Percentiles rank a stretch among this genome's conserved stretches.
Conservation (phyloP, 2,113 vertebrate genomes). For the Hemichromis elongatus region DNA sequence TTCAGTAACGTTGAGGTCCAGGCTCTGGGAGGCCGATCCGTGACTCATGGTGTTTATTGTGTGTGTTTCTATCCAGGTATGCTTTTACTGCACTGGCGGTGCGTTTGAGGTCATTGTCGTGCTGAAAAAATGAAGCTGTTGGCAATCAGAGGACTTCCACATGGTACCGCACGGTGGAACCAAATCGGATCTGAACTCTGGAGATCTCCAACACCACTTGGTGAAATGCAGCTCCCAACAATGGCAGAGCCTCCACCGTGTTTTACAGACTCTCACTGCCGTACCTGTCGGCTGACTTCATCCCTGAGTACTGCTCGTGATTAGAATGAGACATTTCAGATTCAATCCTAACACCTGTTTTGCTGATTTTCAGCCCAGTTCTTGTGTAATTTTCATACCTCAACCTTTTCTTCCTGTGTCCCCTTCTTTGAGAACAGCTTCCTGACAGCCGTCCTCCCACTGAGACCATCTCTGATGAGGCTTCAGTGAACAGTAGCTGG, state of each 20-base stretch:
- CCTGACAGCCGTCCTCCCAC: neutral
- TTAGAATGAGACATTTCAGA: fast-evolving
- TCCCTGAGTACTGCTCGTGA: neutral
- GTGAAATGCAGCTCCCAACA: neutral
- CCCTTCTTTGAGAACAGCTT: neutral
- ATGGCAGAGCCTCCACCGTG: fast-evolving
- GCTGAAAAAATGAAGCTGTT: too few species aligned
- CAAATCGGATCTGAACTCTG: fast-evolving
- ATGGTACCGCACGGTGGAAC: fast-evolving
- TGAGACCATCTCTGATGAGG: neutral
- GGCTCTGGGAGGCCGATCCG: neutral
- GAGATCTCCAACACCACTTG: neutral
- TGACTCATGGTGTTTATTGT: neutral
- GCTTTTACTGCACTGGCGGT: neutral
- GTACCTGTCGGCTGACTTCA: fast-evolving
- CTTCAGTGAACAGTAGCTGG: neutral
- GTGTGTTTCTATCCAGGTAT: neutral
- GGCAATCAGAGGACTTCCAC: neutral
- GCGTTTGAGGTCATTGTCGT: neutral
- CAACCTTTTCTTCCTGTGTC: neutral
- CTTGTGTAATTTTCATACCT: neutral
- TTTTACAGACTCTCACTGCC: neutral
- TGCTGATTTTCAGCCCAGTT: neutral
- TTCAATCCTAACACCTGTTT: fast-evolving
- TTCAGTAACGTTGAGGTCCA: neutral